These are phyloP conservation scores for Orycteropus afer DNA, from an alignment of 2,113 vertebrate genomes.

Conservation along the genomic window DNA sequence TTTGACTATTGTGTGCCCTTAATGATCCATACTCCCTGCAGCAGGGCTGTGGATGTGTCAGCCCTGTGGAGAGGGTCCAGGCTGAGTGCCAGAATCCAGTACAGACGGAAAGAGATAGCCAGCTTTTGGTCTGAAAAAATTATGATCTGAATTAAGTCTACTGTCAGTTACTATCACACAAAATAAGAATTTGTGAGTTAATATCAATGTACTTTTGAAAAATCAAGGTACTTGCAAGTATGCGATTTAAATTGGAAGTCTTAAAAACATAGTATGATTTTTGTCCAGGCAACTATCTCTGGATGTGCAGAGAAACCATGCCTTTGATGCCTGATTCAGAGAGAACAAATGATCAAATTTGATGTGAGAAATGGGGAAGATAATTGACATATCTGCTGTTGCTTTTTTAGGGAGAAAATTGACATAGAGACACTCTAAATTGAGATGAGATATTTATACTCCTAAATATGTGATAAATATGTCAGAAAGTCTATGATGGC, in stretches of 20 bases:
- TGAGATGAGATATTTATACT: background rate
- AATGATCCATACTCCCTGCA: background rate
- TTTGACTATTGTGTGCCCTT: background rate
- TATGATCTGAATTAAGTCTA: background rate
- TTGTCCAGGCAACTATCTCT: background rate
- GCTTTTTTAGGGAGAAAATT: background rate
- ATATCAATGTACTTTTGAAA: background rate
- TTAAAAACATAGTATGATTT: conserved; percentile 8
- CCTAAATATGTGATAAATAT: background rate
- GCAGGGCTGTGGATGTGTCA: background rate
- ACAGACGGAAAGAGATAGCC: background rate
- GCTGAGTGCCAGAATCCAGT: background rate
- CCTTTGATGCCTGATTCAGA: conserved; percentile 30
- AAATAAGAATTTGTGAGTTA: background rate
- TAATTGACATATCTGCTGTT: background rate
- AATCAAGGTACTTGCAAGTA: background rate
- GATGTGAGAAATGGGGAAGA: conserved; percentile 6
- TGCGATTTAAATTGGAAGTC: background rate
- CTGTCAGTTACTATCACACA: background rate
- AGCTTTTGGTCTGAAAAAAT: background rate
- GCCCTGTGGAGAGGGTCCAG: background rate
- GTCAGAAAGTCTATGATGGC: no score
- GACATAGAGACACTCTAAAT: background rate
- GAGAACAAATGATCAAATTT: conserved; percentile 7
- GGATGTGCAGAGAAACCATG: background rate